A percentile compares a stretch with the other conserved stretches of the same genome.
Conservation (phyloP, 2,797 vertebrate genomes). For the Columba guinea region DNA sequence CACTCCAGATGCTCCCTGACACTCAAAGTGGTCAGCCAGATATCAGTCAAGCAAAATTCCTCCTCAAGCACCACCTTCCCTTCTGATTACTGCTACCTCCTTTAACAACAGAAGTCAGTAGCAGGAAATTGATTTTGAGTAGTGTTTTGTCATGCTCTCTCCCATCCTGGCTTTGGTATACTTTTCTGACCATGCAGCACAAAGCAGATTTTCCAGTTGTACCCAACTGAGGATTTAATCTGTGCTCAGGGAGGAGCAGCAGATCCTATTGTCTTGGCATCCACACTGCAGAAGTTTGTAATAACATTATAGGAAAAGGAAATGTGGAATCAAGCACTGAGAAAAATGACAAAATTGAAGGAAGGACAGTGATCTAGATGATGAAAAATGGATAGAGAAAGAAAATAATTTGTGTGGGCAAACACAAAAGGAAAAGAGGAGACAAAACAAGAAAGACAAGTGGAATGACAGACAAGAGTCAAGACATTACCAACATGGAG, state of each 20-base stretch:
- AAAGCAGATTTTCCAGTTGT: background rate
- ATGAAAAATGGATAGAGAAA: background rate
- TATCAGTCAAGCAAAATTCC: accelerated
- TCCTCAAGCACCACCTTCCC: background rate
- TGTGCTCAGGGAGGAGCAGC: background rate
- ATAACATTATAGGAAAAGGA: background rate
- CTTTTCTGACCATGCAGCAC: background rate
- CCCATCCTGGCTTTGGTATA: background rate
- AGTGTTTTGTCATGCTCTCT: background rate
- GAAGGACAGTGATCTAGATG: background rate
- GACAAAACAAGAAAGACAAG: background rate
- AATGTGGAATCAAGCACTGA: background rate
- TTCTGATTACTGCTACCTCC: background rate
- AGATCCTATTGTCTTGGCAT: background rate
- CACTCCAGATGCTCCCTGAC: background rate
- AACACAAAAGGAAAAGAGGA: background rate
- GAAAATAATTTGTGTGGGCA: background rate
- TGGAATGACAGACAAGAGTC: background rate
- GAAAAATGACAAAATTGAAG: background rate
- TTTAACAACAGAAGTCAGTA: background rate
- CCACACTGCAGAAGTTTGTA: background rate
- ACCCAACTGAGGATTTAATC: background rate
- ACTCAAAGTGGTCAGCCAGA: background rate
- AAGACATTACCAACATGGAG: background rate
- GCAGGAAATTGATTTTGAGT: background rate